Evolutionary conservation across 2,797 vertebrate species (phyloP), one percentile per base, ranked within the genome.

Genomic region (Myotis daubentonii): DNA sequence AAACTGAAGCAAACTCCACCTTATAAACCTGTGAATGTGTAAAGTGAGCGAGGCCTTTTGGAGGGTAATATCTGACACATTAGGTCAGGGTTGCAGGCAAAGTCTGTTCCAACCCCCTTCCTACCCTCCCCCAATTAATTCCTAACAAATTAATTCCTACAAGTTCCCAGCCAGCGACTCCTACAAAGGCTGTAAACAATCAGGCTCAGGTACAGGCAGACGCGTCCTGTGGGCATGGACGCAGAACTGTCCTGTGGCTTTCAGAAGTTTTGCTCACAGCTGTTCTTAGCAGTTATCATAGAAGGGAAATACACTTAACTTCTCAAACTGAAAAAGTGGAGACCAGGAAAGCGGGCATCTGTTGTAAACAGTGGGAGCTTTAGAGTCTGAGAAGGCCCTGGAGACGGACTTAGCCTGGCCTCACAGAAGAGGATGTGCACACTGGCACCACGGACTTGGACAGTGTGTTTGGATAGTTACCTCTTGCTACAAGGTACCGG

Each of bases 211-310:
- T 4, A 47, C 53, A 15, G 53, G 94, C 74, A 96, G 83, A 94
- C 57, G 76, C 60, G 81, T 87, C 30, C 13, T 36, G 83, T 38
- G 89, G 95, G 78, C 60, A 79, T 87, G 60, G 60, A 76, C 75
- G 74, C 51, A 97, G 28, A 62, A 92, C 83, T 97, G 96, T 66
- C 83, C 93, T 60, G 51, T 51, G 22, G 23, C 94, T 83, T 84
- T 76, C 49, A 23, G 94, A 96, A 96, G 70, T 92, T 95, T 94
- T 95, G 96, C 92, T 66, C 91, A 86, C 44, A 74, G 95, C 53
- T 83, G 51, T 95, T 97, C 97, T 96, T 93, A 95, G 94, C 92
- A 93, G 91, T 96, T 93, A 82, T 95, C 96, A 93, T 60, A 95
- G 96, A 71, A 97, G 92, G 94, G 92, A 91, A 96, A 82, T 13